Percentiles rank a stretch among this genome's conserved stretches.
These are phyloP conservation scores for Troides helena DNA, from an alignment of 2,888 invertebrate species.

Conservation along the genomic window DNA sequence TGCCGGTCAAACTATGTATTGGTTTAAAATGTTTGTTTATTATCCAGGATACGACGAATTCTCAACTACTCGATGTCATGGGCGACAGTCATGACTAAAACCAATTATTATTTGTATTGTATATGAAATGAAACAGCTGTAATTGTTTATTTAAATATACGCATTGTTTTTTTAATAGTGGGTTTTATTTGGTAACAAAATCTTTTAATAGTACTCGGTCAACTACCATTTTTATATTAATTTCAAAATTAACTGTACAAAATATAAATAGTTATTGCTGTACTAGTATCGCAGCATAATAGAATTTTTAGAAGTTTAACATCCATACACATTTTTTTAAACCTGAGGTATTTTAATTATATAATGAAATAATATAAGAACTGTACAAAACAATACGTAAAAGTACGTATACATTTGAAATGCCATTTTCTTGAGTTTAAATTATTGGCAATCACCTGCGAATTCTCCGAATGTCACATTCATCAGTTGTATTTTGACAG, in stretches of 20 bases:
- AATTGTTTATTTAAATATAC: constrained; percentile 15
- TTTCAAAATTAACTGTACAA: too few species aligned
- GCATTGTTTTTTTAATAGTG: constrained; percentile 6
- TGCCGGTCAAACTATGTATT: too few species aligned
- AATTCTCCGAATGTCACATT: neutral
- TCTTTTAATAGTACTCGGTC: neutral
- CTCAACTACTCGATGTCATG: neutral
- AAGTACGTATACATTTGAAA: too few species aligned
- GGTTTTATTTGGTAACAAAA: neutral
- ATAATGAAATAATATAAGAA: too few species aligned
- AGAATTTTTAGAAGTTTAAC: too few species aligned
- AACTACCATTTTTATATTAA: neutral
- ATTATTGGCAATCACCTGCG: neutral
- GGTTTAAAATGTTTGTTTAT: neutral
- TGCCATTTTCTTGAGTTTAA: too few species aligned
- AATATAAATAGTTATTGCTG: too few species aligned
- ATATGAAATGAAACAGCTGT: constrained; percentile 10
- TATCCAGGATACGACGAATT: neutral
- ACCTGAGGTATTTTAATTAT: too few species aligned
- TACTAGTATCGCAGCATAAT: too few species aligned
- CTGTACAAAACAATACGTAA: too few species aligned
- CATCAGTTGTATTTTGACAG: neutral
- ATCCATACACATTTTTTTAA: too few species aligned
- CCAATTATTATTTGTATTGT: constrained; percentile 4
- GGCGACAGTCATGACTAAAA: neutral